Evolutionary conservation across 2,797 vertebrate genomes (phyloP).

Genomic region (Phrynocephalus forsythii): DNA sequence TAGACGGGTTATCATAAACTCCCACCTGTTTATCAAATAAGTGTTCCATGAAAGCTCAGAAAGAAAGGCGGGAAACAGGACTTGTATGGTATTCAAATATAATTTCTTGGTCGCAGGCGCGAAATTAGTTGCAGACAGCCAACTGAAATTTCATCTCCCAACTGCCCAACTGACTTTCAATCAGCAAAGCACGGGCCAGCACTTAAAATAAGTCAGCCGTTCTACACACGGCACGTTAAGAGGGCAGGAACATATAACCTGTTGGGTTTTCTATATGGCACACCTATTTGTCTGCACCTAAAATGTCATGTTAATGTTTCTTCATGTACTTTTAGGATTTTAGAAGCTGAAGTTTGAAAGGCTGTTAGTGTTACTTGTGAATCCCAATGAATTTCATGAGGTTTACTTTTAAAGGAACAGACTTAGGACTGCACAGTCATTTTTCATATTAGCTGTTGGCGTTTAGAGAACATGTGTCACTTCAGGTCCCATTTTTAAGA

Average conservation of each 20-base stretch:
- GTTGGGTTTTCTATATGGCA: background rate
- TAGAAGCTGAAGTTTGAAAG: background rate
- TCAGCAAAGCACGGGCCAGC: background rate
- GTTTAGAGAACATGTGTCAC: background rate
- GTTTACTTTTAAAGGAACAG: background rate
- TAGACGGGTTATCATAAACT: background rate
- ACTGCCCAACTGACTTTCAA: accelerated
- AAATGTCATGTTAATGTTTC: background rate
- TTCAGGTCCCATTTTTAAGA: background rate
- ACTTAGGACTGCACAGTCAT: background rate
- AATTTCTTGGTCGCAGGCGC: background rate
- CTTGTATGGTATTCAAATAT: background rate
- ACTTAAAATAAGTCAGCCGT: background rate
- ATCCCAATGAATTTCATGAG: background rate
- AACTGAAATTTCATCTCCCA: background rate
- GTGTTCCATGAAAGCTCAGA: background rate
- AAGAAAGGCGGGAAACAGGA: conserved; percentile 3
- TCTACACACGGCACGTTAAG: background rate
- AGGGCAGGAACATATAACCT: background rate
- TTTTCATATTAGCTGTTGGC: background rate
- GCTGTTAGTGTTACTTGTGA: background rate
- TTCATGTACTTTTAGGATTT: background rate
- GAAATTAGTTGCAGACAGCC: background rate
- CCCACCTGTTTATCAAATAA: background rate
- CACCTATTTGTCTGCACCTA: background rate